A percentile compares a stretch with the other conserved stretches of the same genome.
Evolutionary conservation across 2,797 vertebrate species (phyloP).

Genomic region (Melopsittacus undulatus): DNA sequence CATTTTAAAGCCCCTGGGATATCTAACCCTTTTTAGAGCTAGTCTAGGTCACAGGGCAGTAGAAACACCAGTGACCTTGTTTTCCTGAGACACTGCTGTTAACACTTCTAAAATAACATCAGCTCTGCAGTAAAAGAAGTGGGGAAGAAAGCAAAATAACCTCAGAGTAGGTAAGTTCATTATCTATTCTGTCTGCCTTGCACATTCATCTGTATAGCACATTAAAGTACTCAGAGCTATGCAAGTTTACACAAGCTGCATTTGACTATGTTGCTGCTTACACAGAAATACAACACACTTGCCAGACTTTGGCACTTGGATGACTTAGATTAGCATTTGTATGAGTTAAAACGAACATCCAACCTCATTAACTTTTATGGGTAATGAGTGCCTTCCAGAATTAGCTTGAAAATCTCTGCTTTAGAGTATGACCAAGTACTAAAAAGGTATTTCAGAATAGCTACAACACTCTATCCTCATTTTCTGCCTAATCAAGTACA

Average conservation of each 20-base stretch:
- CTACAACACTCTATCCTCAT: not conserved
- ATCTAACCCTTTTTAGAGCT: not conserved
- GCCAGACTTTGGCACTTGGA: not conserved
- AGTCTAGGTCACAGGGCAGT: rapidly evolving
- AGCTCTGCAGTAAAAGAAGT: not conserved
- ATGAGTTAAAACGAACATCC: not conserved
- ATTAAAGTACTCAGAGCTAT: not conserved
- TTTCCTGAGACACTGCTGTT: not conserved
- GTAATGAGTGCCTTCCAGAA: not conserved
- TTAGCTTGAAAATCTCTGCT: not conserved
- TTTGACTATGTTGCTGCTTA: not conserved
- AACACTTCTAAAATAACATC: not conserved
- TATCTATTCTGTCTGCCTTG: not conserved
- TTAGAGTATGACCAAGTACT: not conserved
- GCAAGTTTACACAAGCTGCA: not conserved
- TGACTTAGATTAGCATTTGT: not conserved
- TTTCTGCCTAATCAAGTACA: not conserved
- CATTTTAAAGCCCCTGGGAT: not conserved
- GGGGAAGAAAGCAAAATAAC: not conserved
- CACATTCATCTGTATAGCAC: not conserved
- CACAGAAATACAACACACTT: not conserved
- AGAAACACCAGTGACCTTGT: not conserved
- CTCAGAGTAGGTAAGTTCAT: not conserved
- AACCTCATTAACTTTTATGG: not conserved
- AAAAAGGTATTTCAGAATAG: not conserved